These are phyloP conservation scores for Pachydiplax longipennis DNA, from an alignment of 2,888 invertebrate genomes.

Conservation along the genomic window DNA sequence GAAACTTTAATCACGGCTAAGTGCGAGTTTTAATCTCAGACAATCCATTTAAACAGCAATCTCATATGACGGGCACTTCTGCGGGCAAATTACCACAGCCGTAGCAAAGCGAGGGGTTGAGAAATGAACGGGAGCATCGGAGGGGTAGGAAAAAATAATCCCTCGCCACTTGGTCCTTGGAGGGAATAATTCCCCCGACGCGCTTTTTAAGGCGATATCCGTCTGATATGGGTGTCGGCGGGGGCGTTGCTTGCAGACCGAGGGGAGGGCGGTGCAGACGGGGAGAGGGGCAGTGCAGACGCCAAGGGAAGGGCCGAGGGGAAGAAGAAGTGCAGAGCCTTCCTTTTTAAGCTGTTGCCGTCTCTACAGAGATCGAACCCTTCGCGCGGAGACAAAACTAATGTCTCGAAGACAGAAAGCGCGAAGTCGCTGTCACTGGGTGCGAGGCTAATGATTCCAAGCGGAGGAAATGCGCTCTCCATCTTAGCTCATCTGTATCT, in stretches of 20 bases:
- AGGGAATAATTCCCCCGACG: background rate
- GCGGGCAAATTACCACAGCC: background rate
- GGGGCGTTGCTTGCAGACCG: background rate
- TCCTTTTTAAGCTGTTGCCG: background rate
- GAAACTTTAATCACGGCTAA: too few relatives aligned
- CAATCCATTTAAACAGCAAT: too few relatives aligned
- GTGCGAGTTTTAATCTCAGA: too few relatives aligned
- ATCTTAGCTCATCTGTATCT: too few relatives aligned
- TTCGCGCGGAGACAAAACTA: background rate
- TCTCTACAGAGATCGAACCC: background rate
- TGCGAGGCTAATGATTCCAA: too few relatives aligned
- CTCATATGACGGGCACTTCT: too few relatives aligned
- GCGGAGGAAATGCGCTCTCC: too few relatives aligned
- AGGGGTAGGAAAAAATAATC: background rate
- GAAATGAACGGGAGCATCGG: background rate
- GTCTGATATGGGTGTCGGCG: slow-evolving; percentile 16
- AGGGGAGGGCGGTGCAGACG: background rate
- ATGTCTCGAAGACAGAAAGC: background rate
- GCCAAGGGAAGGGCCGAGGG: background rate
- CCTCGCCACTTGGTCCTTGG: background rate
- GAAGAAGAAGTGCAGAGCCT: background rate
- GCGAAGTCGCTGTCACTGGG: background rate
- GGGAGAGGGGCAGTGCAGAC: background rate
- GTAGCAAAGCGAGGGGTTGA: background rate
- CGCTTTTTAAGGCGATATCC: slow-evolving; percentile 32